Conservation (phyloP, 2,113 vertebrate species). For the Otus sunia region DNA sequence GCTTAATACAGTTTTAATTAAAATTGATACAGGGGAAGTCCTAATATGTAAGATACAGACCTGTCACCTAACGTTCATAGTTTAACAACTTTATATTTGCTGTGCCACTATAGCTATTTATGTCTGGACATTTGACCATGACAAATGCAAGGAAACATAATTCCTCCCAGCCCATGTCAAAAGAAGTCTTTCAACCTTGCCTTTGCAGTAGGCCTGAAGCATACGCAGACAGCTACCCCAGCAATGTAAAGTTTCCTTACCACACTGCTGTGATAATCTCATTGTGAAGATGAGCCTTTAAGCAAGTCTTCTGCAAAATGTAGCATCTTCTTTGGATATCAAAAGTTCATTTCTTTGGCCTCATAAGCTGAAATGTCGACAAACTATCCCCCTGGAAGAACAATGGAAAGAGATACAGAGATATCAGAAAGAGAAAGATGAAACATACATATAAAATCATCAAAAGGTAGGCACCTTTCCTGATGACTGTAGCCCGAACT, state of each 20-base stretch:
- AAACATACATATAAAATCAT: neutral
- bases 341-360: neutral
- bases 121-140: neutral
- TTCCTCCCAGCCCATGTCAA: neutral
- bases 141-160: neutral
- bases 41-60: neutral
- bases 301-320: neutral
- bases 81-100: neutral
- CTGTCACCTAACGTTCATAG: neutral
- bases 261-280: neutral
- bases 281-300: neutral
- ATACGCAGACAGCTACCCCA: neutral
- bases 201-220: neutral
- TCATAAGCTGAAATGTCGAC: neutral
- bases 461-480: neutral
- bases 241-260: neutral
- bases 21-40: neutral
- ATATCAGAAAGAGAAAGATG: neutral
- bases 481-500: rapidly evolving
- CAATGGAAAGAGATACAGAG: neutral
- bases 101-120: neutral
- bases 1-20: neutral
- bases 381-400: neutral
- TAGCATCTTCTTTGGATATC: neutral
- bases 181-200: neutral